Base-by-base conservation (phyloP, 2,888 invertebrate genomes). In the Metallyticus violacea region DNA sequence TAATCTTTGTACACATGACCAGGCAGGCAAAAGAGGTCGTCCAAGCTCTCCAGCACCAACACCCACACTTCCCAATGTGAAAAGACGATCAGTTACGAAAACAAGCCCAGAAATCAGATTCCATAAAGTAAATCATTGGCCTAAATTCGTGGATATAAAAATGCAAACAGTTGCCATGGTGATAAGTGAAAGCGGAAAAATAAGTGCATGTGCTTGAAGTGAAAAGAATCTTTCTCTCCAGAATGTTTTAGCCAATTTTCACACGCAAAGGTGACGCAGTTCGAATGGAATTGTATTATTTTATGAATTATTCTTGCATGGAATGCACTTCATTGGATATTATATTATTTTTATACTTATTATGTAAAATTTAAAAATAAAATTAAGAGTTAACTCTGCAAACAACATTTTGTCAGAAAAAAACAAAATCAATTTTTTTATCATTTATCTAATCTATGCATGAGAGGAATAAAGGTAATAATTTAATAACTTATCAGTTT, bases 91-190 rank as follows among this genome's bases (percentile, higher is more conserved):
- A 6, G 22, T 26, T 62, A 2, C 6, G 1, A 81, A 30, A 28
- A 79, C 40, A 0, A 2, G 76, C 15, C 76, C 40, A 26, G 30
- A 85, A n/a, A 22, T 29, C 15, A n/a, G 85, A 25, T 78, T 30
- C 7, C 29, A 86, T 29, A 85, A 85, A 6, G 86, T 78, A 85
- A n/a, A 77, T 1, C 87, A 87, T 27, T 87, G 27, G 29, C 82
- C 87, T 1, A 81, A 86, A 77, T 29, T 79, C 0, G 85, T 29
- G 25, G 81, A 81, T 26, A 81, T n/a, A 7, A 85, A 81, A 5
- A 85, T 77, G 87, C 81, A 0, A 29, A 77, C 25, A 0, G 77
- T 4, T 87, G 82, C 7, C 77, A 81, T 26, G 81, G 81, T 29
- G n/a, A 15, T 1, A 6, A 76, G 29, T 87, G 80, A 26, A 85